Percentiles rank a stretch among this genome's conserved stretches.
These are phyloP conservation scores for Pseudolaguvia tuberculata DNA, from an alignment of 2,113 vertebrate species.

Conservation along the genomic window DNA sequence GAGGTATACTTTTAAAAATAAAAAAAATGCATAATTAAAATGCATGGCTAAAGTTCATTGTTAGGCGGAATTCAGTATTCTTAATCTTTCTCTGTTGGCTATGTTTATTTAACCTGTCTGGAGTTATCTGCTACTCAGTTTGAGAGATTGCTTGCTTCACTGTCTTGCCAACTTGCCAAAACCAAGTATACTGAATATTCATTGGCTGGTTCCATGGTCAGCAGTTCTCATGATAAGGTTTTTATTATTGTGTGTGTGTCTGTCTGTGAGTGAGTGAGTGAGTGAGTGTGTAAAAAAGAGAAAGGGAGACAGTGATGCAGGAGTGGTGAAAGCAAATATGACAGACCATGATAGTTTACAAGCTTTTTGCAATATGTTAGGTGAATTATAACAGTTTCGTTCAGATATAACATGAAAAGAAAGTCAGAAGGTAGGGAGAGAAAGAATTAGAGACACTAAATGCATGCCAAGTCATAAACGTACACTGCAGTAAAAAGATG, in stretches of 20 bases:
- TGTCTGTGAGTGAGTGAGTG: conserved; percentile 9
- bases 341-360: conserved; percentile 28
- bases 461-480: conserved; percentile 35
- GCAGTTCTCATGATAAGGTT: conserved; percentile 53
- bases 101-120: conserved; percentile 63
- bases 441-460: conserved; percentile 13
- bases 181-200: conserved; percentile 63
- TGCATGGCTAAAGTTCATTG: too few species aligned
- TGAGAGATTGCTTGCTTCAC: conserved; percentile 62
- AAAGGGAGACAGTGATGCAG: not conserved
- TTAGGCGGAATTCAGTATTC: too few species aligned
- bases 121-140: conserved; percentile 55
- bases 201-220: conserved; percentile 62
- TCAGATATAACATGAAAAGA: not conserved
- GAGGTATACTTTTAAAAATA: too few species aligned
- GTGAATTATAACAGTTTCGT: conserved; percentile 12
- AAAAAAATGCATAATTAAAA: too few species aligned
- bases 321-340: not conserved
- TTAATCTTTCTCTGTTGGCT: conserved; percentile 46
- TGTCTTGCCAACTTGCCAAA: conserved; percentile 63
- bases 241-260: conserved; percentile 33
- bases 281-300: not conserved
- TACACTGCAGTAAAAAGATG: conserved; percentile 22
- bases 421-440: not conserved
- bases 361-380: conserved; percentile 7